A percentile compares a stretch with the other conserved stretches of the same genome.
Conservation (phyloP, 1,140 invertebrate genomes). For the Drosophila azteca region DNA sequence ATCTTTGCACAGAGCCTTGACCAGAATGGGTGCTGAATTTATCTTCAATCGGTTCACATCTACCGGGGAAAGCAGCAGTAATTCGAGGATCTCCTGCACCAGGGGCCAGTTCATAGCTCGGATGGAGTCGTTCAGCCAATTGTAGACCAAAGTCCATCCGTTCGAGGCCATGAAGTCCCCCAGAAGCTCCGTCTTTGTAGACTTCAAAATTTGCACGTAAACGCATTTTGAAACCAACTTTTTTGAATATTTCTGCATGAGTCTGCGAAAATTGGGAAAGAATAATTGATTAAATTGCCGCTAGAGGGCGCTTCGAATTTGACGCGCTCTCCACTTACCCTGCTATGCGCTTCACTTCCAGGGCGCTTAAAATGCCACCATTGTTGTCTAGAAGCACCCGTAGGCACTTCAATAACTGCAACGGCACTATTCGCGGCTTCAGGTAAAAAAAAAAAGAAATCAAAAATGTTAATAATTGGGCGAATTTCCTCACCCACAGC, state of each 20-base stretch:
- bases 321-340: slow-evolving; percentile 85
- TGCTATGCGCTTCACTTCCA: slow-evolving; percentile 92
- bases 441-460: slow-evolving; percentile 80
- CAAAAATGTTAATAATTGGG: slow-evolving; percentile 3
- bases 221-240: slow-evolving; percentile 98
- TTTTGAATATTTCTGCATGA: slow-evolving; percentile 98
- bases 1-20: slow-evolving; percentile 94
- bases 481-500: too few species aligned
- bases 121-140: slow-evolving; percentile 94
- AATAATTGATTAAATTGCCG: slow-evolving; percentile 65
- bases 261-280: slow-evolving; percentile 85
- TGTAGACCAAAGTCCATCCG: slow-evolving; percentile 94
- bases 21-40: slow-evolving; percentile 95
- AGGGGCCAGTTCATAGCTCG: slow-evolving; percentile 92
- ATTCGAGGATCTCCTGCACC: slow-evolving; percentile 92
- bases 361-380: slow-evolving; percentile 93
- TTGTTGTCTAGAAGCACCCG: slow-evolving; percentile 91
- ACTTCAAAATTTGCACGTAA: slow-evolving; percentile 96
- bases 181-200: slow-evolving; percentile 92
- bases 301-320: slow-evolving; percentile 50
- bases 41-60: slow-evolving; percentile 94
- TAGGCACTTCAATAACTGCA: slow-evolving; percentile 93
- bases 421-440: slow-evolving; percentile 95
- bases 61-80: slow-evolving; percentile 93
- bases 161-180: slow-evolving; percentile 94